Conservation (phyloP, 30 jellyfish, hydroid and myxozoan species). For the Aurelia aurita complex sp. Pacific region DNA sequence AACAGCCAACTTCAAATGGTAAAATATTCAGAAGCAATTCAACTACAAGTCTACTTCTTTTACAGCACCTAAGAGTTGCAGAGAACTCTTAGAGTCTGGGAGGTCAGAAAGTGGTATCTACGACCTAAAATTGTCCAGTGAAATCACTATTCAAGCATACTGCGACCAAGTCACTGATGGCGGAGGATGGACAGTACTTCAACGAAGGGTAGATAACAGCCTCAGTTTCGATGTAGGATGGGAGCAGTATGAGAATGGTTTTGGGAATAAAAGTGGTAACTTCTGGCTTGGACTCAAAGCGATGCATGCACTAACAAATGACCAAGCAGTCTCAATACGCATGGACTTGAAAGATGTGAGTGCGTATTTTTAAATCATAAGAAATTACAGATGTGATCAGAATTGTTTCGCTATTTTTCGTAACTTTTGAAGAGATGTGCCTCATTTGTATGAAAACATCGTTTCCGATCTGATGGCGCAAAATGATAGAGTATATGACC, state of each 20-base stretch:
- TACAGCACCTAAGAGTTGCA: neutral
- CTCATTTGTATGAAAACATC: too few species aligned
- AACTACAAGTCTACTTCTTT: neutral
- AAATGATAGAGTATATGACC: too few species aligned
- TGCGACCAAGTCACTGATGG: slow-evolving; percentile 9
- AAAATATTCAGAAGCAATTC: too few species aligned
- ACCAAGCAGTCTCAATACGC: neutral
- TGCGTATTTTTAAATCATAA: too few species aligned
- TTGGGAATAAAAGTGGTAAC: neutral
- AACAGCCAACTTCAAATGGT: too few species aligned
- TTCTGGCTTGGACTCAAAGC: slow-evolving; percentile 6
- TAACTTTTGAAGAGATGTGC: too few species aligned
- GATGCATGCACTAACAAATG: neutral
- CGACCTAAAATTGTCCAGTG: neutral
- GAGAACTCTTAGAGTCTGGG: neutral
- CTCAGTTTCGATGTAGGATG: neutral
- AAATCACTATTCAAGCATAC: neutral
- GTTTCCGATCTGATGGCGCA: too few species aligned
- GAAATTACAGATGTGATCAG: neutral
- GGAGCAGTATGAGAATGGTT: neutral
- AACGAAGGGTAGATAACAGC: neutral
- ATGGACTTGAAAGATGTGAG: slow-evolving; percentile 18
- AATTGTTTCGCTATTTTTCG: neutral
- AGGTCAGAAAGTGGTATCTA: neutral
- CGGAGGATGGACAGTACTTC: slow-evolving; percentile 8